These are phyloP conservation scores for Brotula barbata DNA, from an alignment of 2,797 vertebrate species.

Conservation along the genomic window DNA sequence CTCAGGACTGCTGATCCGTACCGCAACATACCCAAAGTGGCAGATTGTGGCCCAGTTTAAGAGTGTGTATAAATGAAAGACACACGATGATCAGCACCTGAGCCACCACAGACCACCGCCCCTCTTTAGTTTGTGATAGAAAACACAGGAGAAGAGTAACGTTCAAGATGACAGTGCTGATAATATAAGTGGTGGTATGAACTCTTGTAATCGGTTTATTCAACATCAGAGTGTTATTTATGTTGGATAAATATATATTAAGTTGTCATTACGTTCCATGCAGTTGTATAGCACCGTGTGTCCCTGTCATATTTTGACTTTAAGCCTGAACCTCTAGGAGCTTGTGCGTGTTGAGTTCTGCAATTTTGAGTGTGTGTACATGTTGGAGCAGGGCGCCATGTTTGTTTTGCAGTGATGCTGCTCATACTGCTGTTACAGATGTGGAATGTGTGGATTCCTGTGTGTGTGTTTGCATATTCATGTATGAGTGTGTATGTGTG, in stretches of 20 bases:
- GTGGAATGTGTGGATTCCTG: conserved; percentile 32
- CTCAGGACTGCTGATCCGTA: not conserved
- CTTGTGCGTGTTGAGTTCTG: not conserved
- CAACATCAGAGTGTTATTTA: not conserved
- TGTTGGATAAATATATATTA: not conserved
- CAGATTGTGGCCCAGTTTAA: conserved; percentile 35
- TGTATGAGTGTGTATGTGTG: conserved; percentile 13
- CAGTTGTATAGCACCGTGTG: too few relatives aligned
- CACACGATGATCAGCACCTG: conserved; percentile 40
- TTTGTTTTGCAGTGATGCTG: conserved; percentile 32
- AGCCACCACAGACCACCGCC: conserved; percentile 1
- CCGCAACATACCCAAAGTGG: conserved; percentile 8
- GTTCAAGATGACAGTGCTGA: not conserved
- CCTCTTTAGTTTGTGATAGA: conserved; percentile 23
- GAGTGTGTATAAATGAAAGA: conserved; percentile 50
- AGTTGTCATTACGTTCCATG: not conserved
- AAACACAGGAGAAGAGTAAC: conserved; percentile 14
- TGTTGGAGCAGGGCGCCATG: conserved; percentile 26
- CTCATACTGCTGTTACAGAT: conserved; percentile 14
- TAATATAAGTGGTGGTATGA: not conserved
- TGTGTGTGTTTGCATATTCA: not conserved
- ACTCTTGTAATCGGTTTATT: too few relatives aligned
- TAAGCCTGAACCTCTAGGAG: not conserved
- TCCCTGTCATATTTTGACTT: not conserved
- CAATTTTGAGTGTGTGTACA: conserved; percentile 22